These are phyloP conservation scores for Caenorhabditis virilis DNA, from an alignment of 2,888 invertebrate species.

Conservation along the genomic window DNA sequence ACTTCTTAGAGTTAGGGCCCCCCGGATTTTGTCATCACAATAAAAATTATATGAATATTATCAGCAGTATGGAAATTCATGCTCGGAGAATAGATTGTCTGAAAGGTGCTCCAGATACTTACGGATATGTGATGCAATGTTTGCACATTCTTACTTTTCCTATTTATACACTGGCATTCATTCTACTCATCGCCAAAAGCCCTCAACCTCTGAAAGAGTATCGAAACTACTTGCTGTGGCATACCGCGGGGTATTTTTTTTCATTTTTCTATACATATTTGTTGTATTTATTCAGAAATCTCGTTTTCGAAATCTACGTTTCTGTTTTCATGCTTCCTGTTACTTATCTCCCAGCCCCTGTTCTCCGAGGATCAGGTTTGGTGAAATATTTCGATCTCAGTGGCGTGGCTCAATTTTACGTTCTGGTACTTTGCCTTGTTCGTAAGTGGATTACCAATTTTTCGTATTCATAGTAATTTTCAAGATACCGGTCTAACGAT, in stretches of 20 bases:
- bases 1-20: neutral
- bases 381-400: neutral
- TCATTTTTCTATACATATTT: too few species aligned
- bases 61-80: neutral
- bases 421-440: neutral
- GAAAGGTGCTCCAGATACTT: neutral
- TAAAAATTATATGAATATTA: too few species aligned
- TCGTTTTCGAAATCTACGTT: neutral
- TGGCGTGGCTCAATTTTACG: neutral
- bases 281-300: too few species aligned
- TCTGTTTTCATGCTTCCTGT: neutral
- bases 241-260: too few species aligned
- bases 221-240: neutral
- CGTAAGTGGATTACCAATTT: neutral
- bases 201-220: neutral
- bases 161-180: neutral
- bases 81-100: neutral
- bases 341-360: neutral
- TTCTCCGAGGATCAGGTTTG: neutral
- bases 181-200: neutral
- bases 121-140: neutral
- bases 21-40: neutral
- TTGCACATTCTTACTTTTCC: neutral
- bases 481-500: neutral
- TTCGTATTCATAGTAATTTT: neutral